Conservation (phyloP, 2,888 invertebrate species). For the Pachymerium ferrugineum region DNA sequence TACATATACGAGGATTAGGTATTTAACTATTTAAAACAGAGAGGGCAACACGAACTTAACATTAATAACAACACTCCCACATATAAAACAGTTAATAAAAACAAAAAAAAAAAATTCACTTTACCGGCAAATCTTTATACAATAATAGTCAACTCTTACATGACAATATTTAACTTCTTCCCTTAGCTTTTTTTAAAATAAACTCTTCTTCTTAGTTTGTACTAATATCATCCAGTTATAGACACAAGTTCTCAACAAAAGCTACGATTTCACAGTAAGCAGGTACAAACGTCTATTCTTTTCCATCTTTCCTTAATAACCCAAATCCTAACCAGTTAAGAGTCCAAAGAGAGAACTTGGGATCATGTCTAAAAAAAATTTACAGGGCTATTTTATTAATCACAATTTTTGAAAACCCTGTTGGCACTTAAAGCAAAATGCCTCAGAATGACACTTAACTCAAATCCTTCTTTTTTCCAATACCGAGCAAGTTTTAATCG, state of each 20-base stretch:
- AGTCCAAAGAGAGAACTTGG: slow-evolving; percentile 29
- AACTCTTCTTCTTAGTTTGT: slow-evolving; percentile 5
- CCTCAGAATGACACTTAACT: background rate
- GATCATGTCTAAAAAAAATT: slow-evolving; percentile 28
- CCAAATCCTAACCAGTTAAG: background rate
- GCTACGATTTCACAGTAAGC: background rate
- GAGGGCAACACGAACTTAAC: slow-evolving; percentile 3
- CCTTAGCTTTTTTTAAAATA: background rate
- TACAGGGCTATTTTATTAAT: slow-evolving; percentile 1
- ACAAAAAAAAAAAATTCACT: background rate
- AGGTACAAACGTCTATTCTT: background rate
- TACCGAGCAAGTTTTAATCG: no score
- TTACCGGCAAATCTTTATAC: slow-evolving; percentile 20
- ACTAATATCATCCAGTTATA: background rate
- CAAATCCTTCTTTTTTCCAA: background rate
- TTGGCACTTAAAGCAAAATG: slow-evolving; percentile 16
- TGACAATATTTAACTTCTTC: background rate
- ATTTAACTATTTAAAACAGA: background rate
- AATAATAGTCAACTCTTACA: slow-evolving; percentile 10
- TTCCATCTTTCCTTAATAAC: background rate
- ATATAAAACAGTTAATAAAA: background rate
- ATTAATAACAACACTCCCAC: slow-evolving; percentile 16
- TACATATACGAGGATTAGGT: background rate
- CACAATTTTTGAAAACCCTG: background rate
- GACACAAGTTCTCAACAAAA: slow-evolving; percentile 24